phyloP scores from a whole-genome alignment of 2,888 invertebrate genomes.

The Muscina levida region DNA sequence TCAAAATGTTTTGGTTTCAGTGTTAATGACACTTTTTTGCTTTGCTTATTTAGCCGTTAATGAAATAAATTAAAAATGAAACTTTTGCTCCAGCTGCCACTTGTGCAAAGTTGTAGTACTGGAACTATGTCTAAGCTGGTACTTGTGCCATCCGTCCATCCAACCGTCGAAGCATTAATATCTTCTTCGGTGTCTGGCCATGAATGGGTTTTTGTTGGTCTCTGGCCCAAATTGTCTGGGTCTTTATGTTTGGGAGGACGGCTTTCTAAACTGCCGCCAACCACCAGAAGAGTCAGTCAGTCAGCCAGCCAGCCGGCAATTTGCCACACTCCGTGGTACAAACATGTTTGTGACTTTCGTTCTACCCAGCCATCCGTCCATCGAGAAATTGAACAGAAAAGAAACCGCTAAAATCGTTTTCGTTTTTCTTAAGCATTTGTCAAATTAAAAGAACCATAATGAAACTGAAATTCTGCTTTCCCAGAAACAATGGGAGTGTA shows the following conservation, averaged over 20 bases:
- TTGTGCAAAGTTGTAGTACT: neutral
- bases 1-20: conserved; percentile 20
- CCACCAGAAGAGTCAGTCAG: neutral
- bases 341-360: conserved; percentile 13
- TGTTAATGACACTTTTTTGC: conserved; percentile 57
- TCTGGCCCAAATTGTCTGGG: neutral
- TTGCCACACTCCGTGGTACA: neutral
- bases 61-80: conserved; percentile 30
- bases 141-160: conserved; percentile 25
- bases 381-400: conserved; percentile 7
- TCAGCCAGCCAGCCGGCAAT: neutral
- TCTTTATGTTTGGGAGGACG: neutral
- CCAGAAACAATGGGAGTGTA: conserved; percentile 24
- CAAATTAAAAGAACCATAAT: conserved; percentile 28
- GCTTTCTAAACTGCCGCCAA: conserved; percentile 50
- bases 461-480: conserved; percentile 42
- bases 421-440: conserved; percentile 39
- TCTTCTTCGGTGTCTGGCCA: neutral
- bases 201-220: neutral
- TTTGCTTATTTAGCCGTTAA: neutral
- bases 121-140: neutral
- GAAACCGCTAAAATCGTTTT: conserved; percentile 48
- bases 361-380: neutral
- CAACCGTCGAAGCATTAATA: neutral
- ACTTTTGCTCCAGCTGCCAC: conserved; percentile 8